A percentile compares a stretch with the other conserved stretches of the same genome.
Conservation (phyloP, 2,113 vertebrate species). For the Pleuronectes platessa region DNA sequence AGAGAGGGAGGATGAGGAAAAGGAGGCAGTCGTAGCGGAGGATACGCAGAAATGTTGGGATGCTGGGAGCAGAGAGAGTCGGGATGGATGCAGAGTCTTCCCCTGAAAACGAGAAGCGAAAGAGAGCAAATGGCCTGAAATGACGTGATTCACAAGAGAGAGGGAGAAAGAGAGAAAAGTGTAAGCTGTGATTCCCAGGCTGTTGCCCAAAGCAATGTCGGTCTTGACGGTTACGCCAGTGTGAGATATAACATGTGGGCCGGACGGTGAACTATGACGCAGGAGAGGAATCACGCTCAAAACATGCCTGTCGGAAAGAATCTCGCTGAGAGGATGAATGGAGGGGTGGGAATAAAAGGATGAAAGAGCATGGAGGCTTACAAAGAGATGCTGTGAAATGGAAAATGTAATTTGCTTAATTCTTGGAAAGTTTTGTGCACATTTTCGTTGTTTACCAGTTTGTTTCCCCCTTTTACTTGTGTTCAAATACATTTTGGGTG, state of each 20-base stretch:
- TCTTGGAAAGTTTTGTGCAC: slow-evolving; percentile 3
- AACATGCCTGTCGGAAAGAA: slow-evolving; percentile 45
- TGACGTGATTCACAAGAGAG: slow-evolving; percentile 23
- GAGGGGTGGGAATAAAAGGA: slow-evolving; percentile 30
- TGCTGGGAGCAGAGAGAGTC: slow-evolving; percentile 25
- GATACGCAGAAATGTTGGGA: slow-evolving; percentile 31
- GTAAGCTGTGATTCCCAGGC: slow-evolving; percentile 29
- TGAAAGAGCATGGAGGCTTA: slow-evolving; percentile 12
- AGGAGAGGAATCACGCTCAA: slow-evolving; percentile 37
- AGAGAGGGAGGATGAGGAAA: slow-evolving; percentile 33
- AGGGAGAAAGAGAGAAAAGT: slow-evolving; percentile 22
- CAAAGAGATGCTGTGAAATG: not conserved
- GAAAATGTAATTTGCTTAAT: not conserved
- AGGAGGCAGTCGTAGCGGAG: slow-evolving; percentile 26
- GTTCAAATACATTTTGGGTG: slow-evolving; percentile 12
- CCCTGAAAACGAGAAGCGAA: slow-evolving; percentile 12
- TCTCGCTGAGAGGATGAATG: slow-evolving; percentile 46
- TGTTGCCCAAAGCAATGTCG: slow-evolving; percentile 55
- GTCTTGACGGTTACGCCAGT: slow-evolving; percentile 57
- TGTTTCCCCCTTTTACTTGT: not conserved
- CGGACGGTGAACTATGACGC: slow-evolving; percentile 60
- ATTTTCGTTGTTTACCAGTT: not conserved
- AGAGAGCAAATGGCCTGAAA: slow-evolving; percentile 6
- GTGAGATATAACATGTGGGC: slow-evolving; percentile 49
- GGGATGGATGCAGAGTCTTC: slow-evolving; percentile 20